Conservation (phyloP, 2,113 vertebrate species). For the Centrocercus urophasianus region DNA sequence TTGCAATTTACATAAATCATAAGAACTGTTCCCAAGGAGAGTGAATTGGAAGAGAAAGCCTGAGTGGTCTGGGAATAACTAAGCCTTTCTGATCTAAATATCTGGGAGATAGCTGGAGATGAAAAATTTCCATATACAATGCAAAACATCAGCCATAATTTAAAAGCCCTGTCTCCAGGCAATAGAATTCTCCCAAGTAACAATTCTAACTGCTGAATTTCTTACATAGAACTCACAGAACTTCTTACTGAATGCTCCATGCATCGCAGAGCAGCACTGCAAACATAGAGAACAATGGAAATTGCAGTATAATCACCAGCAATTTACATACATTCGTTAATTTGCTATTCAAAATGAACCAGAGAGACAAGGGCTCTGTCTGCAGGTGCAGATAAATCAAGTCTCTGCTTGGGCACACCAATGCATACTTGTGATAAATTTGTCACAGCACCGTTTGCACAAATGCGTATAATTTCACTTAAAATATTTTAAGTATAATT, state of each 20-base stretch:
- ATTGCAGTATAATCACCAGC: background rate
- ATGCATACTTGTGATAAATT: background rate
- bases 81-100: background rate
- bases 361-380: background rate
- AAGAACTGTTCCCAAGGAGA: background rate
- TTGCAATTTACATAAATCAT: background rate
- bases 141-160: conserved; percentile 10
- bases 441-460: background rate
- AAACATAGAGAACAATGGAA: conserved; percentile 4
- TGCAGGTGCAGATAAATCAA: background rate
- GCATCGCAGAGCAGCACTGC: background rate
- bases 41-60: background rate
- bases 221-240: background rate
- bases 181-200: conserved; percentile 24
- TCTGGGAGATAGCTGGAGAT: background rate
- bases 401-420: too few species aligned
- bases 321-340: background rate
- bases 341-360: background rate
- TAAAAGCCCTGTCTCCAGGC: conserved; percentile 25
- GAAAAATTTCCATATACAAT: background rate
- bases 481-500: background rate
- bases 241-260: background rate
- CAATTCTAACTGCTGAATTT: background rate
- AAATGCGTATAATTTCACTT: background rate
- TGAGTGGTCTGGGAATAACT: background rate